A percentile compares a stretch with the other conserved stretches of the same genome.
phyloP scores from a whole-genome alignment of 2,113 vertebrate genomes.

The Atlantisia rogersi region DNA sequence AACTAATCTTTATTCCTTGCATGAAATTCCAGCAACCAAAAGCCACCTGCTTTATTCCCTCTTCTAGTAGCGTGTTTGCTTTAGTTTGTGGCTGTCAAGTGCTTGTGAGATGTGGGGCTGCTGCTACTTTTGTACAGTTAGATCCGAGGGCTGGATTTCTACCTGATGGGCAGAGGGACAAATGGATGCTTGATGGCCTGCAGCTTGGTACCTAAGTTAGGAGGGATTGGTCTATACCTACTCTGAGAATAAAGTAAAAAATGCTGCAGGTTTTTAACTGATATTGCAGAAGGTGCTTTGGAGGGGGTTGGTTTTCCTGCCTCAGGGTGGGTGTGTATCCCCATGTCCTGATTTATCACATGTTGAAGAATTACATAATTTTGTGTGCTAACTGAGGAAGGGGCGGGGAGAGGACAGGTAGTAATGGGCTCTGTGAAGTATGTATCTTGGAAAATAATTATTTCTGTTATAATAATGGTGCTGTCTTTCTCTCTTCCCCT shows the following conservation, averaged over 20 bases:
- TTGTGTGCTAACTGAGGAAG: background rate
- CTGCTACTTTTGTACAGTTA: background rate
- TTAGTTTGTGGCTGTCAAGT: background rate
- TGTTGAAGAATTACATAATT: background rate
- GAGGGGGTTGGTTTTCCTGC: background rate
- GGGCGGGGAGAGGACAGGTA: background rate
- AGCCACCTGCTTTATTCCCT: background rate
- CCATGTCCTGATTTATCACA: background rate
- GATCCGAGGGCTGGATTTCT: background rate
- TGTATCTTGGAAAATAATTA: background rate
- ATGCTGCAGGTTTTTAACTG: background rate
- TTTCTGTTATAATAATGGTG: background rate
- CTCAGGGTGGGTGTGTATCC: background rate
- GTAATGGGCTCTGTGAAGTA: background rate
- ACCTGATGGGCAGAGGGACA: background rate
- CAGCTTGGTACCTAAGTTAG: background rate
- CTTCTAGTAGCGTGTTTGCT: background rate
- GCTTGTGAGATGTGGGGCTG: background rate
- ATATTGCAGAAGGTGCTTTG: background rate
- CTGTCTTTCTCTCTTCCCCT: background rate
- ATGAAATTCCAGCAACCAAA: background rate
- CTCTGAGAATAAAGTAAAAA: background rate
- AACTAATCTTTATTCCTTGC: background rate
- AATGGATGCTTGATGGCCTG: background rate
- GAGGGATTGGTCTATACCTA: background rate